phyloP scores from a whole-genome alignment of 35 echinoderm and acorn worm species.

The Anneissia japonica region DNA sequence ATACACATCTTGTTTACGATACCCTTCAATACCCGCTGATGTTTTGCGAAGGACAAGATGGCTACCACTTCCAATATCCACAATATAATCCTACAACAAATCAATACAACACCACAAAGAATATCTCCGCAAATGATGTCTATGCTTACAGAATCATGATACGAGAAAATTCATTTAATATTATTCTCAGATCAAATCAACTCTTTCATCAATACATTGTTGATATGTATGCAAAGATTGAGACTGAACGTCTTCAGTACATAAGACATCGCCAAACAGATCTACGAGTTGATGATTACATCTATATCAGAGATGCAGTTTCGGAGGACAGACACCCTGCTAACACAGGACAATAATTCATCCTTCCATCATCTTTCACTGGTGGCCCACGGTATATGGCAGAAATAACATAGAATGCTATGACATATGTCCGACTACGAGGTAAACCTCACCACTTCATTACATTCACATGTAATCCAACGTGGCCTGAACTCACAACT shows the following conservation, averaged over 20 bases:
- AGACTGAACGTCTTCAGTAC: background rate
- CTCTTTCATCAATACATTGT: slow-evolving; percentile 30
- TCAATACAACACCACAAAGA: background rate
- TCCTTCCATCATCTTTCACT: slow-evolving; percentile 21
- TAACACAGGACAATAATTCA: slow-evolving; percentile 2
- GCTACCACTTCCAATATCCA: background rate
- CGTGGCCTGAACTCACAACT: slow-evolving; percentile 31
- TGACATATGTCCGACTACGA: slow-evolving; percentile 25
- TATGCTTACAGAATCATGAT: background rate
- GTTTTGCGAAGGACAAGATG: slow-evolving; percentile 26
- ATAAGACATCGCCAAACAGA: background rate
- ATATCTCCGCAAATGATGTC: background rate
- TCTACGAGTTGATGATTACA: slow-evolving; percentile 16
- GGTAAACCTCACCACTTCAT: slow-evolving; percentile 32
- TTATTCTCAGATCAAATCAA: background rate
- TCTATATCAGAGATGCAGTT: slow-evolving; percentile 12
- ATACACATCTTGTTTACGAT: slow-evolving; percentile 31
- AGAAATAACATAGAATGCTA: slow-evolving; percentile 15
- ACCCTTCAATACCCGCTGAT: slow-evolving; percentile 34
- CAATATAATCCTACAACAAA: background rate
- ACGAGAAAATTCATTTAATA: background rate
- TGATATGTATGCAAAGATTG: slow-evolving; percentile 40
- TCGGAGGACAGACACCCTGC: background rate
- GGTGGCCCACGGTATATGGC: slow-evolving; percentile 18
- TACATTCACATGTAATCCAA: slow-evolving; percentile 45